These are phyloP conservation scores for Calephelis nemesis DNA, from an alignment of 1,140 invertebrate species.

Conservation along the genomic window DNA sequence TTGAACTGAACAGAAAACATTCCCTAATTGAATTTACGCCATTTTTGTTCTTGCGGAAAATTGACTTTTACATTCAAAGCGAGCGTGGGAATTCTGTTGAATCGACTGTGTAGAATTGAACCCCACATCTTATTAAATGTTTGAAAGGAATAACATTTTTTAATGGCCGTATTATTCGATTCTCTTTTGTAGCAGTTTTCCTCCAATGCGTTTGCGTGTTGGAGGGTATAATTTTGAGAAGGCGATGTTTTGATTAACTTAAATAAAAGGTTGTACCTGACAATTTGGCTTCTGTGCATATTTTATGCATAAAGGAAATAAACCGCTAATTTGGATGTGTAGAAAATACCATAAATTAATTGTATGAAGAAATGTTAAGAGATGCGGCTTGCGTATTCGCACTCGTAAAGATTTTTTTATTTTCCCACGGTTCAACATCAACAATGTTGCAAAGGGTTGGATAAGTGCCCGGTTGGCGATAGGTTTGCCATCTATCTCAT, in stretches of 20 bases:
- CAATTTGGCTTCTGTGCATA: conserved; percentile 21
- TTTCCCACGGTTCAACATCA: no score
- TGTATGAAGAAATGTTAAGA: no score
- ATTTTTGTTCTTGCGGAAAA: conserved; percentile 64
- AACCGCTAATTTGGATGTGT: neutral
- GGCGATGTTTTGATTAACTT: conserved; percentile 40
- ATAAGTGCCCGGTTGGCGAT: no score
- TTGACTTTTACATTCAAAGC: conserved; percentile 63
- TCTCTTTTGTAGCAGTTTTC: conserved; percentile 35
- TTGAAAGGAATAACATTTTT: conserved; percentile 33
- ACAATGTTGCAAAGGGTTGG: no score
- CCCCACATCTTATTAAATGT: conserved; percentile 31
- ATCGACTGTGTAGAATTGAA: conserved; percentile 38
- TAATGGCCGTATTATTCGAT: conserved; percentile 31
- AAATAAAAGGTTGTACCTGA: conserved; percentile 30
- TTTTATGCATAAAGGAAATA: neutral
- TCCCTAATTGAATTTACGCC: conserved; percentile 74
- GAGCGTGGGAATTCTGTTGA: conserved; percentile 53
- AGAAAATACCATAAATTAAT: no score
- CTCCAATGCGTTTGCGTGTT: conserved; percentile 35
- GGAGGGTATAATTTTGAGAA: conserved; percentile 42
- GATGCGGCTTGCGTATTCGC: no score
- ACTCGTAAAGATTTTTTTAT: no score
- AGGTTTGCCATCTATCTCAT: no score
- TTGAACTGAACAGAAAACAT: conserved; percentile 50